Conservation (phyloP, 2,888 invertebrate genomes). For the Drosophila yooni region DNA sequence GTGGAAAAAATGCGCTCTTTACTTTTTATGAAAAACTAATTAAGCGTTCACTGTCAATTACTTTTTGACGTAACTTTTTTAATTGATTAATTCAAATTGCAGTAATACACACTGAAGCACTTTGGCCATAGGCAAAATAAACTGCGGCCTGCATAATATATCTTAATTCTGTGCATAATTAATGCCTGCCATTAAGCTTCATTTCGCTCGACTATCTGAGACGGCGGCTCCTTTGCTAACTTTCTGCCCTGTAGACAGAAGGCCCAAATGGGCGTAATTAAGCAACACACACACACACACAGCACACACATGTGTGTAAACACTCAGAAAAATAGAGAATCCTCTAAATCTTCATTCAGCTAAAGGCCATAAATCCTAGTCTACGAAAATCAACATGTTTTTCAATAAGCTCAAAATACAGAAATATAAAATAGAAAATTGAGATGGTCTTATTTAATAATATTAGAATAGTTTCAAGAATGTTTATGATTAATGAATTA, state of each 20-base stretch:
- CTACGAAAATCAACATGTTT: not conserved
- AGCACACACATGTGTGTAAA: conserved; percentile 8
- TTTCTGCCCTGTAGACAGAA: conserved; percentile 36
- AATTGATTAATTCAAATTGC: conserved; percentile 70
- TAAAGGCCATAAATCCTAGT: not conserved
- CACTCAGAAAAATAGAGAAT: not conserved
- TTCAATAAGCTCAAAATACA: not conserved
- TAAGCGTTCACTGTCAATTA: conserved; percentile 34
- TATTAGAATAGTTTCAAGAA: not conserved
- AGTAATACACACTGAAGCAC: conserved; percentile 6
- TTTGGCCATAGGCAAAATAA: conserved; percentile 44
- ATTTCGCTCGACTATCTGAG: conserved; percentile 19
- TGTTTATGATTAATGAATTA: not conserved
- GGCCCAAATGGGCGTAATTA: conserved; percentile 55
- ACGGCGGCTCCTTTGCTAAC: conserved; percentile 37
- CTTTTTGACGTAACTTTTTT: conserved; percentile 25
- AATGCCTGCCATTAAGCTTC: conserved; percentile 66
- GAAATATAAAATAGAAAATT: not conserved
- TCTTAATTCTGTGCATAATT: conserved; percentile 72
- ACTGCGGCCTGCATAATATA: conserved; percentile 58
- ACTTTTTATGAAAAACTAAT: conserved; percentile 58
- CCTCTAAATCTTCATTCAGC: not conserved
- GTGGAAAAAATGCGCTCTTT: conserved; percentile 2
- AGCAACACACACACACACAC: conserved; percentile 15
- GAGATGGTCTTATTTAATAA: not conserved